phyloP scores from a whole-genome alignment of 2,888 invertebrate species.

The Sceliomorpha sp. region DNA sequence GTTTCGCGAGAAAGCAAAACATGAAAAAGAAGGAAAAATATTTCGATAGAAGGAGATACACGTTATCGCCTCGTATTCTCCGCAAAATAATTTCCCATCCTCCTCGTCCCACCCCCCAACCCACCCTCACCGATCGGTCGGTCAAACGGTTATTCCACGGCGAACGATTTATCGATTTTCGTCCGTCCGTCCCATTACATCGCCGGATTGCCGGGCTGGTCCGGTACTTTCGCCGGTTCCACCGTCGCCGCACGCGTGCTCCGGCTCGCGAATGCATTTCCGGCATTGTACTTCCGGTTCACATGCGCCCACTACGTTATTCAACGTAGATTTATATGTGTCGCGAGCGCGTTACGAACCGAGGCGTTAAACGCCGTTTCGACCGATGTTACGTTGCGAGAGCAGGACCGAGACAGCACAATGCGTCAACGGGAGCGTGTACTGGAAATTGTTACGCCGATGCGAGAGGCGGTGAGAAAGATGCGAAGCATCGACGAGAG shows the following conservation, averaged over 20 bases:
- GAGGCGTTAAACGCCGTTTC: constrained; percentile 56
- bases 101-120: too few species aligned
- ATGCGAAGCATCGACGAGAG: constrained; percentile 1
- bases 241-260: constrained; percentile 48
- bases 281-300: constrained; percentile 56
- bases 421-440: constrained; percentile 43
- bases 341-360: constrained; percentile 51
- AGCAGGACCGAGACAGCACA: constrained; percentile 40
- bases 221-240: constrained; percentile 42
- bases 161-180: constrained; percentile 60
- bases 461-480: constrained; percentile 11
- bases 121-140: too few species aligned
- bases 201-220: constrained; percentile 53
- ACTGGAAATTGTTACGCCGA: constrained; percentile 36
- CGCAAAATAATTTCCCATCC: too few species aligned
- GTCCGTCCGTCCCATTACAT: constrained; percentile 60
- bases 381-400: constrained; percentile 42
- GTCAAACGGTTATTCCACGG: constrained; percentile 49
- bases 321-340: constrained; percentile 55
- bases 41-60: too few species aligned
- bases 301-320: constrained; percentile 48
- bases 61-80: too few species aligned
- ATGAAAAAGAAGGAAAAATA: too few species aligned
- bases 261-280: constrained; percentile 54
- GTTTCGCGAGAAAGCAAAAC: too few species aligned